These are phyloP conservation scores for Ataeniobius toweri DNA, from an alignment of 2,797 vertebrate species.

Conservation along the genomic window DNA sequence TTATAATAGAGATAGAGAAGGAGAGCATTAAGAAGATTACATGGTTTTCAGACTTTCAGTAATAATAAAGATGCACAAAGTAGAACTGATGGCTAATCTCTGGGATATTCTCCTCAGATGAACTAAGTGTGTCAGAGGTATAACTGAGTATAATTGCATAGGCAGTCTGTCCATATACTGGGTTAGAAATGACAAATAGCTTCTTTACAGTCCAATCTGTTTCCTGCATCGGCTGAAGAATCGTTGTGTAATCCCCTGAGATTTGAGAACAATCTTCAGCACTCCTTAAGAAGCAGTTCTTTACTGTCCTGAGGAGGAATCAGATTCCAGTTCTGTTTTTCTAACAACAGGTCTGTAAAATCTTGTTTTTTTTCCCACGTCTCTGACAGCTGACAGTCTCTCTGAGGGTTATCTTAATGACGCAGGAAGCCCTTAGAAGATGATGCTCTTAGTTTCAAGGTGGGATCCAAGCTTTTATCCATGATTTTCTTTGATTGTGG, in stretches of 20 bases:
- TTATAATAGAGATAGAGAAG: constrained; percentile 32
- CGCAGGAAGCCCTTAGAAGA: too few species aligned
- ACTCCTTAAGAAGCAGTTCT: not conserved
- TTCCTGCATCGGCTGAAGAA: constrained; percentile 8
- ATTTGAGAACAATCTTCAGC: not conserved
- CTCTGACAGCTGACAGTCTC: not conserved
- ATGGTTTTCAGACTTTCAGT: constrained; percentile 33
- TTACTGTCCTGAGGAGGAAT: not conserved
- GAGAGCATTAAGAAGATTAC: constrained; percentile 49
- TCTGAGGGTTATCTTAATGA: too few species aligned
- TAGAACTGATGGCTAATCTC: constrained; percentile 23
- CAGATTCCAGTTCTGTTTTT: not conserved
- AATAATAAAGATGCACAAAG: constrained; percentile 21
- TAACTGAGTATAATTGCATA: constrained; percentile 2
- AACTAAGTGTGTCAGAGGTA: constrained; percentile 17
- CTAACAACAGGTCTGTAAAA: not conserved
- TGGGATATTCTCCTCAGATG: constrained; percentile 18
- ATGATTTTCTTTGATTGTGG: too few species aligned
- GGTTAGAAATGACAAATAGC: constrained; percentile 36
- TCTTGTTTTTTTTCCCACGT: not conserved
- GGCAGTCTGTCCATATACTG: not conserved
- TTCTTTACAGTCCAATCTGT: constrained; percentile 16
- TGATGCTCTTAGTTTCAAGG: too few species aligned
- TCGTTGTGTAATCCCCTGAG: not conserved
- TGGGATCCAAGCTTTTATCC: too few species aligned